phyloP scores from a whole-genome alignment of 2,888 invertebrate species.

The Operophtera brumata region DNA sequence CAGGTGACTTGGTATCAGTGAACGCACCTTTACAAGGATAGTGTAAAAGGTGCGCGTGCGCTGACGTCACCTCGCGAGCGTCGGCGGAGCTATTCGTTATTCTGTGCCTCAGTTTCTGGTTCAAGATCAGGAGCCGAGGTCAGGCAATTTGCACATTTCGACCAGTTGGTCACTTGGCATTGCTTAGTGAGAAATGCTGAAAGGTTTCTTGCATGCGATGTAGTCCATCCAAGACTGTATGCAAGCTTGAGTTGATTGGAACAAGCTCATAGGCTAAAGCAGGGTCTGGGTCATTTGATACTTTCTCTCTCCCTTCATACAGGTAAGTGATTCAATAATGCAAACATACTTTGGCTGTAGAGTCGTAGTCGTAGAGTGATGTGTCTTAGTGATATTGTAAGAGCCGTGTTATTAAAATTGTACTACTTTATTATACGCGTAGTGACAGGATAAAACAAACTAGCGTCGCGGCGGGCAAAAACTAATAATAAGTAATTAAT shows the following conservation, averaged over 20 bases:
- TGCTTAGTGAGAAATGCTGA: not conserved
- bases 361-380: too few species aligned
- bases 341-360: too few species aligned
- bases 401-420: too few species aligned
- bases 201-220: not conserved
- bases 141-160: constrained; percentile 29
- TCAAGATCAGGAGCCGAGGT: constrained; percentile 67
- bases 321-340: too few species aligned
- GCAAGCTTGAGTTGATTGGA: not conserved
- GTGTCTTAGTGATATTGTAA: too few species aligned
- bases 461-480: too few species aligned
- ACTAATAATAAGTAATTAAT: too few species aligned
- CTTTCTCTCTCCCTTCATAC: too few species aligned
- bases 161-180: constrained; percentile 2
- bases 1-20: not conserved
- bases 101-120: constrained; percentile 56
- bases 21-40: not conserved
- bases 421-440: too few species aligned
- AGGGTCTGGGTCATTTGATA: not conserved
- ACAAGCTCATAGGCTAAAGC: not conserved
- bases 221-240: not conserved
- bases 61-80: constrained; percentile 48
- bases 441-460: too few species aligned
- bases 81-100: constrained; percentile 31
- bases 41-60: constrained; percentile 35